Conservation (phyloP, 2,888 invertebrate genomes). For the Drosophila merina region DNA sequence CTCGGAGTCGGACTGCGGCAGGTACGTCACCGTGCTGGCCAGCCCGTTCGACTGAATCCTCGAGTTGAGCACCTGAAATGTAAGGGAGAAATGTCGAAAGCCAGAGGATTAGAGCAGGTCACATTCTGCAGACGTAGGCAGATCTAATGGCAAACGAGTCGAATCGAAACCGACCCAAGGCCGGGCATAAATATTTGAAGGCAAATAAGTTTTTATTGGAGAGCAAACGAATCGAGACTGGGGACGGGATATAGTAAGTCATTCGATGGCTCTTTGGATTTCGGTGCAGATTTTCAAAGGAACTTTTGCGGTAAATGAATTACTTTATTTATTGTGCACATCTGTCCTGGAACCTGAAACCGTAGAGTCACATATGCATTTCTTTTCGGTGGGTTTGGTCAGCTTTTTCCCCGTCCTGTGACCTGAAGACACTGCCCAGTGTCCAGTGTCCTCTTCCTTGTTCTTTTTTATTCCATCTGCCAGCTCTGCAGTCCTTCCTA, state of each 20-base stretch:
- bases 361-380: constrained; percentile 51
- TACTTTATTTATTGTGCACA: constrained; percentile 77
- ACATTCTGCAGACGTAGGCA: constrained; percentile 55
- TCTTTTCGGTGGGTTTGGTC: constrained; percentile 41
- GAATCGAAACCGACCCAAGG: constrained; percentile 19
- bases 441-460: neutral
- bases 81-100: constrained; percentile 12
- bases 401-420: constrained; percentile 1
- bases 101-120: constrained; percentile 39
- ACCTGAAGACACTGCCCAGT: neutral
- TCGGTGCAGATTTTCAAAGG: constrained; percentile 70
- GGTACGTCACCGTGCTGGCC: constrained; percentile 86
- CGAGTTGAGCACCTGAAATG: constrained; percentile 84
- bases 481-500: constrained; percentile 42
- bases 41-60: constrained; percentile 85
- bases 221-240: constrained; percentile 54
- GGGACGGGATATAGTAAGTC: constrained; percentile 37
- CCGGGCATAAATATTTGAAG: constrained; percentile 69
- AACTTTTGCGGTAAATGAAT: constrained; percentile 76
- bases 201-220: constrained; percentile 75
- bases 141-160: constrained; percentile 13
- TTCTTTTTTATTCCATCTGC: constrained; percentile 4
- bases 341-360: constrained; percentile 50
- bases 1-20: constrained; percentile 86
- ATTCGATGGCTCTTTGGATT: constrained; percentile 41